Evolutionary conservation across 2,888 invertebrate genomes (phyloP), one percentile per base, ranked within the genome.

Genomic region (Polyommatus iphigenia): DNA sequence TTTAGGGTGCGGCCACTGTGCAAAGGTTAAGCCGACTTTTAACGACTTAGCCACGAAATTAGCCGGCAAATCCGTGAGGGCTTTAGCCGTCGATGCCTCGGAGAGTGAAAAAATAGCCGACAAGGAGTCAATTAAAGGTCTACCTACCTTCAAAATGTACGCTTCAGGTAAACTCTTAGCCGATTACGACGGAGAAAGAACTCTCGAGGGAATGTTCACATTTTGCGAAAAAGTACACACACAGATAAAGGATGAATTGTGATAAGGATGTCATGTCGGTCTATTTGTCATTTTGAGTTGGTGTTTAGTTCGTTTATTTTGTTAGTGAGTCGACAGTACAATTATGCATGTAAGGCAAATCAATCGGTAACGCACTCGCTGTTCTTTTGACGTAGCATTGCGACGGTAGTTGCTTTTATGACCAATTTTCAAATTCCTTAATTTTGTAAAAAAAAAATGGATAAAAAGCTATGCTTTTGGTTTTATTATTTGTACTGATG

Each of bases 1-100:
- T 85, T 29, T 87, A 96, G 97, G 97, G 96, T 97, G 97, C 85
- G 95, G 95, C 0, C 96, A 97, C 84, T 97, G 97, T 84, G 95
- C 95, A 77, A 89, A 94, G 20, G 95, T 95, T 87, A 97, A 97
- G 85, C 96, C 96, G 4, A 95, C 95, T 8, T 97, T 95, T 87
- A 95, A 95, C 79, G 88, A 90, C 54, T 91, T 95, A 0, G 96
- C 96, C 0, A 91, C 93, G 0, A 85, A 90, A 4, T 80, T 96
- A 15, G 91, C 91, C 75, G 83, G 84, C 0, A 0, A 84, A 89
- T 0, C 82, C 85, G 87, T 92, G 0, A 88, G 88, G 71, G 85
- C 95, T 1, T 95, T 95, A 7, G 95, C 96, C 36, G 91, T 97
- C 0, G 97, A 97, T 86, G 96, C 96, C 13, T 95, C 96, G 0